Evolutionary conservation across 2,797 vertebrate genomes (phyloP).

Genomic region (Agapornis canus): DNA sequence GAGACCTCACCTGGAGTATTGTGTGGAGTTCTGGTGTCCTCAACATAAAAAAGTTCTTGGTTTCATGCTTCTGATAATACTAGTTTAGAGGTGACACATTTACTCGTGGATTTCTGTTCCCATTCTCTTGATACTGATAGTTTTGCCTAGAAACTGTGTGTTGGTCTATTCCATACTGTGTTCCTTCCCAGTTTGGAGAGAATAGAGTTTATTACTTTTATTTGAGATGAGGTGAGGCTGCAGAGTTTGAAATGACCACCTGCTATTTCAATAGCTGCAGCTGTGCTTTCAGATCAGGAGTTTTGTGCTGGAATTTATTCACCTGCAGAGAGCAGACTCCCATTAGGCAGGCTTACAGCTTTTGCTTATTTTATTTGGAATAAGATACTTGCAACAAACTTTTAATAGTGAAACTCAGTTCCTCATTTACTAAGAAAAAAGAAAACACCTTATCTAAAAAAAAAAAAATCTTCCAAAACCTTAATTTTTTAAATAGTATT

Average conservation of each 20-base stretch:
- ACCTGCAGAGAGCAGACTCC: neutral
- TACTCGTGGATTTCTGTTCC: neutral
- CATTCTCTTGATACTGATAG: neutral
- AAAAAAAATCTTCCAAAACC: neutral
- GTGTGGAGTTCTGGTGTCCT: no score
- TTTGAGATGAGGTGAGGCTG: neutral
- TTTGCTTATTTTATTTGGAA: neutral
- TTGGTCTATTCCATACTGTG: neutral
- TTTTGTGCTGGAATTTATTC: neutral
- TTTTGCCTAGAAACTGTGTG: neutral
- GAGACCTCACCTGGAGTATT: no score
- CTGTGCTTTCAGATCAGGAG: neutral
- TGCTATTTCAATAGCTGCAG: neutral
- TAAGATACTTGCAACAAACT: neutral
- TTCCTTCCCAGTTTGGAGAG: neutral
- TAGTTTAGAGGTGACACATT: neutral
- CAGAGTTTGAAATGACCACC: fast-evolving
- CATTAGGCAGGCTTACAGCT: fast-evolving
- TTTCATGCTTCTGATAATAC: neutral
- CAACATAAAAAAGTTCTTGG: neutral
- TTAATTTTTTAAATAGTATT: neutral
- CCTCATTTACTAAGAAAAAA: neutral
- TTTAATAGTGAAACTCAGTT: neutral
- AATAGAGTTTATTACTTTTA: neutral
- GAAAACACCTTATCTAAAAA: no score